Conservation (phyloP, 2,888 invertebrate genomes). For the Germaria angustata region DNA sequence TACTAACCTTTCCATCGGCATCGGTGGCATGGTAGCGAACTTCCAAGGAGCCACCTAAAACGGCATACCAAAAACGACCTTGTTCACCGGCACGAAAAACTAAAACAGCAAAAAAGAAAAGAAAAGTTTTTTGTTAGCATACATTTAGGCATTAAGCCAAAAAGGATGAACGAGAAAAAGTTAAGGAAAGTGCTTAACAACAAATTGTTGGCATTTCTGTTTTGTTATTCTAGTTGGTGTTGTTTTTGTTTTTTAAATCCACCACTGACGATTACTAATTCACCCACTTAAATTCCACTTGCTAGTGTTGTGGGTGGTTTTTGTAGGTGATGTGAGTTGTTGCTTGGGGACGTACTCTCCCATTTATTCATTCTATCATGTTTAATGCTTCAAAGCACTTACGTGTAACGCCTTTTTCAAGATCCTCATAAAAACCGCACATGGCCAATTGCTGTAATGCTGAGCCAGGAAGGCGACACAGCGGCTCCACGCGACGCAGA, state of each 20-base stretch:
- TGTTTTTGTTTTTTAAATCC: neutral
- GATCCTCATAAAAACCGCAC: constrained; percentile 88
- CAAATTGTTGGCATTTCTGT: constrained; percentile 13
- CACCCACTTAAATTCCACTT: neutral
- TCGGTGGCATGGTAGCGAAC: constrained; percentile 83
- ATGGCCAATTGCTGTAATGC: constrained; percentile 87
- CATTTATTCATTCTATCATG: constrained; percentile 46
- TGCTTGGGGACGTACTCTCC: neutral
- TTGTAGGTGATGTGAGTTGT: neutral
- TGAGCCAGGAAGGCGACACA: constrained; percentile 84
- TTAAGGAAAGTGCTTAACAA: constrained; percentile 16
- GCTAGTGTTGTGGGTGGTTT: neutral
- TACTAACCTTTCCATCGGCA: constrained; percentile 83
- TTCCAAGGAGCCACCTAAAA: constrained; percentile 86
- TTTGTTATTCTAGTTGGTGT: too few relatives aligned
- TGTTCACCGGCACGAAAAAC: constrained; percentile 89
- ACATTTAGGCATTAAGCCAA: constrained; percentile 62
- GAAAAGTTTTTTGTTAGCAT: constrained; percentile 40
- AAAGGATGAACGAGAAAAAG: neutral
- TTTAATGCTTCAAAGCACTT: constrained; percentile 79
- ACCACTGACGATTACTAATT: constrained; percentile 40
- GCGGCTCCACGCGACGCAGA: constrained; percentile 83
- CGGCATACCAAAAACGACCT: constrained; percentile 89
- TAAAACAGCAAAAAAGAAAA: constrained; percentile 74
- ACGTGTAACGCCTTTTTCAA: constrained; percentile 89